Percentiles rank a stretch among this genome's conserved stretches.
Evolutionary conservation across 2,888 invertebrate genomes (phyloP).

Genomic region (Tiliacea aurago): DNA sequence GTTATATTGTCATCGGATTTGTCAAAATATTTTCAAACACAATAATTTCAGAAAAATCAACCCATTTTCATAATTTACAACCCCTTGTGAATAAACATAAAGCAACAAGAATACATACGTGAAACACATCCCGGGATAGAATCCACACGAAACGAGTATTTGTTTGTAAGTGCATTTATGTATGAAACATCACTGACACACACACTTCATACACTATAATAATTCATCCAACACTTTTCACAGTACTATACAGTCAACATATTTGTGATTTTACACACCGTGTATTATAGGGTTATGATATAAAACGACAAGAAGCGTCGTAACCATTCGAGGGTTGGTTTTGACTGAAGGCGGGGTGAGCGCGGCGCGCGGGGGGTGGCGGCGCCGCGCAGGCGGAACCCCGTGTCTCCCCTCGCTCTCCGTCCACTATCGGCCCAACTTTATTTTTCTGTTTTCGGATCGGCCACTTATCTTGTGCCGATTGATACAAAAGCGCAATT

Average conservation of each 20-base stretch:
- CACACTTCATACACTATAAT: conserved; percentile 54
- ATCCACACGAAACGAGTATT: conserved; percentile 63
- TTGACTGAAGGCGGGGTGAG: conserved; percentile 74
- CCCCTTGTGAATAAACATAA: conserved; percentile 28
- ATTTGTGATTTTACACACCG: conserved; percentile 50
- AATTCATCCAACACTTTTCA: conserved; percentile 57
- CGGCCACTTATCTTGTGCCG: conserved; percentile 76
- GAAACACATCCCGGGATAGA: conserved; percentile 62
- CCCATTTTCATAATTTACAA: neutral
- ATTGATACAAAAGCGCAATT: conserved; percentile 75
- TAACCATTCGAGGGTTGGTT: conserved; percentile 67
- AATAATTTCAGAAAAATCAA: neutral
- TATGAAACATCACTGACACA: conserved; percentile 62
- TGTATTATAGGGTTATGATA: conserved; percentile 58
- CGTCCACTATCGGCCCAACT: conserved; percentile 71
- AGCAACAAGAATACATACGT: conserved; percentile 65
- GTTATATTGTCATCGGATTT: too few species aligned
- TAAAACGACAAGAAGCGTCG: conserved; percentile 66
- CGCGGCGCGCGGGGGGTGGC: conserved; percentile 60
- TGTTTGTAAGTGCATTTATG: conserved; percentile 66
- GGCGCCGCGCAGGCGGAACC: conserved; percentile 79
- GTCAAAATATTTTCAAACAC: neutral
- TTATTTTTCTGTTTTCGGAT: conserved; percentile 80
- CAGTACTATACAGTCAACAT: conserved; percentile 60
- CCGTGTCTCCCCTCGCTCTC: conserved; percentile 48